These are phyloP conservation scores for Caenorhabditis imperialis DNA, from an alignment of 2,888 invertebrate genomes.

Conservation along the genomic window DNA sequence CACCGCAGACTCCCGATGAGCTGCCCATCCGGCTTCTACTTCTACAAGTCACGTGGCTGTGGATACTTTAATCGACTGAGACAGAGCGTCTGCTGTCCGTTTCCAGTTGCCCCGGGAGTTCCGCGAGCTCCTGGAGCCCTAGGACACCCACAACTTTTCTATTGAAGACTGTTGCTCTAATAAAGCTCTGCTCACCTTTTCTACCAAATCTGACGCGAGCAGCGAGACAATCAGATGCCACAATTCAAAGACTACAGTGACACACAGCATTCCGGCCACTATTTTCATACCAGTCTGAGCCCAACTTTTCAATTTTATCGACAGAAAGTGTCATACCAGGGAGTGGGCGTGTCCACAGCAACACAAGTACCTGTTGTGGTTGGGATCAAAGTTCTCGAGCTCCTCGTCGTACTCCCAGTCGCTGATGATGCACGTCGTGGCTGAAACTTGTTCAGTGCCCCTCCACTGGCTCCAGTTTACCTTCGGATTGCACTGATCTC, in stretches of 20 bases:
- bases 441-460: not conserved
- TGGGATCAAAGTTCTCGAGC: slow-evolving; percentile 57
- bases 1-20: too few relatives aligned
- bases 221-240: slow-evolving; percentile 64
- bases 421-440: slow-evolving; percentile 44
- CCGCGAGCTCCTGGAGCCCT: too few relatives aligned
- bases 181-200: slow-evolving; percentile 26
- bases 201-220: slow-evolving; percentile 34
- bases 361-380: slow-evolving; percentile 63
- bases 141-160: too few relatives aligned
- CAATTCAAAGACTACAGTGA: slow-evolving; percentile 69
- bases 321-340: too few relatives aligned
- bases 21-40: too few relatives aligned
- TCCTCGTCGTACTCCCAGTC: slow-evolving; percentile 52
- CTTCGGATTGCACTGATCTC: slow-evolving; percentile 45
- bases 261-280: slow-evolving; percentile 67
- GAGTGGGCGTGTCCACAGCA: slow-evolving; percentile 65
- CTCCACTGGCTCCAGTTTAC: slow-evolving; percentile 3
- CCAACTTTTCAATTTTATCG: not conserved
- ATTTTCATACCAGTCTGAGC: slow-evolving; percentile 69
- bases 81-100: too few relatives aligned
- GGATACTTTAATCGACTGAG: too few relatives aligned
- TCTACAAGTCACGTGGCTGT: too few relatives aligned
- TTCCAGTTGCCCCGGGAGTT: too few relatives aligned
- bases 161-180: too few relatives aligned